These are phyloP conservation scores for Circaetus gallicus DNA, from an alignment of 2,113 vertebrate genomes.

Conservation along the genomic window DNA sequence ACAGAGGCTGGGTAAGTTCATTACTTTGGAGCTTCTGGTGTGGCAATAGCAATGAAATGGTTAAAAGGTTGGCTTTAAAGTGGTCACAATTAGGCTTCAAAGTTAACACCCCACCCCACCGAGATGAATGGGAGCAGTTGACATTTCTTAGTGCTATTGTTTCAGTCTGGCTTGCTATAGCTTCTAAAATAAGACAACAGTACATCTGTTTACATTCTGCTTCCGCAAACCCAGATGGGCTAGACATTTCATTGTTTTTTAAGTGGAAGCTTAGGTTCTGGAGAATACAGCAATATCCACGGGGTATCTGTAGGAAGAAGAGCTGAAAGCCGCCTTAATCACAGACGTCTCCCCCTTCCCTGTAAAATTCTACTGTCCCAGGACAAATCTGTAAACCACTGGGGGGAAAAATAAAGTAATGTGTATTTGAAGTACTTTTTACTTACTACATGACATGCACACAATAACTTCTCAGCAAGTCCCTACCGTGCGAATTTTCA, in stretches of 20 bases:
- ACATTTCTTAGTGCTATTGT: constrained; percentile 69
- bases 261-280: constrained; percentile 42
- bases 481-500: background rate
- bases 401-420: background rate
- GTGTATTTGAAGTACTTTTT: background rate
- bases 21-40: constrained; percentile 41
- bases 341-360: background rate
- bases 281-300: constrained; percentile 44
- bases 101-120: constrained; percentile 69
- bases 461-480: background rate
- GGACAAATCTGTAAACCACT: background rate
- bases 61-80: constrained; percentile 68
- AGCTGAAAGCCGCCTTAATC: constrained; percentile 26
- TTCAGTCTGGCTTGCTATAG: constrained; percentile 61
- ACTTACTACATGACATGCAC: background rate
- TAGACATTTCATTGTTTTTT: constrained; percentile 57
- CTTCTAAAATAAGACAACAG: constrained; percentile 70
- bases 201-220: constrained; percentile 70
- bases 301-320: constrained; percentile 56
- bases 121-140: constrained; percentile 69
- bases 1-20: constrained; percentile 49
- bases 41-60: constrained; percentile 39
- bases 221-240: constrained; percentile 65
- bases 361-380: constrained; percentile 15
- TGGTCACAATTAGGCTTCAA: constrained; percentile 67